Conservation (phyloP, 2,113 vertebrate genomes). For the Scopus umbretta region DNA sequence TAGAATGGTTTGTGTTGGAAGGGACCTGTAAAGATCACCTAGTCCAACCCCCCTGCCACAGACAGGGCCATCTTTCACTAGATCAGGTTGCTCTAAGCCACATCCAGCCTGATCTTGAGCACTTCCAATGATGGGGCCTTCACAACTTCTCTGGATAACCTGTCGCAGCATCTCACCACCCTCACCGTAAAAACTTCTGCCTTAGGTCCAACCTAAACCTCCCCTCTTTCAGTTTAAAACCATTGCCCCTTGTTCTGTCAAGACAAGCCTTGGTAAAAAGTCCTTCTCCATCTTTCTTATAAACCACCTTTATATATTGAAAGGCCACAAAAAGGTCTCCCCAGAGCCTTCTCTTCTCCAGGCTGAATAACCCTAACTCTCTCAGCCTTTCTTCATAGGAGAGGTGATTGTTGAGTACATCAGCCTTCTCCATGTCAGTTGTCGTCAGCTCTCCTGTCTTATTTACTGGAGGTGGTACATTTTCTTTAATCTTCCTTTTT, state of each 20-base stretch:
- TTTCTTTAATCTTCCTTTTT: not conserved
- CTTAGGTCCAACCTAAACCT: not conserved
- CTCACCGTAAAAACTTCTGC: not conserved
- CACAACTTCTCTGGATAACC: too few relatives aligned
- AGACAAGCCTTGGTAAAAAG: not conserved
- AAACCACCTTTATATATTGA: not conserved
- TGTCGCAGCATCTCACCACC: not conserved
- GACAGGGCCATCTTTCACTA: not conserved
- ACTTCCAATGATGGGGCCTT: not conserved
- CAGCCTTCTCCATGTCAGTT: not conserved
- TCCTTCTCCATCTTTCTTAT: not conserved
- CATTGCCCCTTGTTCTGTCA: too few relatives aligned
- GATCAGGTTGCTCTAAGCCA: not conserved
- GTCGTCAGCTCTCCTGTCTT: not conserved
- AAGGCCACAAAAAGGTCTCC: too few relatives aligned
- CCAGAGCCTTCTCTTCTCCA: not conserved
- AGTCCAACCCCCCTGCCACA: too few relatives aligned
- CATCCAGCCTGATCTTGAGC: not conserved
- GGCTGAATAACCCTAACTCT: not conserved
- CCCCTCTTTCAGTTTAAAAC: not conserved
- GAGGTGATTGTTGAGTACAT: not conserved
- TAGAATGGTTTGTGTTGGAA: not conserved
- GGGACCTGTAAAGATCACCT: not conserved
- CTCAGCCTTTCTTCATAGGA: not conserved
- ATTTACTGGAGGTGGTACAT: not conserved